Evolutionary conservation across 2,113 vertebrate species (phyloP), one percentile per base, ranked within the genome.

Genomic region (Charadrius vociferus): DNA sequence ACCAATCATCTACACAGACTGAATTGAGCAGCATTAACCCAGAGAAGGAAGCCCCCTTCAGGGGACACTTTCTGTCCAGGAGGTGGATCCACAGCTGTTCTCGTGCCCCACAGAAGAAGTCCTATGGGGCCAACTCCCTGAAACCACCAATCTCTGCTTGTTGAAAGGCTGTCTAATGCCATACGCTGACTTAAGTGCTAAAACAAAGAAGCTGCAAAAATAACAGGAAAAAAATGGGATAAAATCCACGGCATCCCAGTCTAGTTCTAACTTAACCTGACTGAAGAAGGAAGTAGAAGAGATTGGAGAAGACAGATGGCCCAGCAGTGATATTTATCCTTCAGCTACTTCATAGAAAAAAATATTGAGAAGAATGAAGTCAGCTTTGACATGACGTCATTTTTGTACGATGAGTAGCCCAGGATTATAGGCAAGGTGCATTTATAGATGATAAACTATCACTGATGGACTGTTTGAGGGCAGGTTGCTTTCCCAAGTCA

Each of bases 71-170:
- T 86, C 39, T 90, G 20, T 45, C 39, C 55, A 77, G 45, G 62
- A 45, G 14, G 4, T 75, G 29, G 20, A 71, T 55, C 52, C 61
- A 63, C 47, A 50, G 14, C 6, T 24, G 6, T 66, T 83, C 27
- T 53, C 45, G 20, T 7, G 7, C 1, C 19, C 23, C 36, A n/a
- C 1, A 47, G 53, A 85, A 52, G 41, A 18, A 41, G 17, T 2
- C 12, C 13, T 26, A 3, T 8, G 7, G 21, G 27, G 16, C 17
- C 47, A 85, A 0, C 3, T 37, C 21, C 29, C 34, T 7, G 3
- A 59, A 89, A 62, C 0, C 45, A 49, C 7, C 0, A 3, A 26
- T 3, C 3, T 0, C 24, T 92, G 41, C 1, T 0, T 30, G 10
- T 21, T n/a, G 68, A 52, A 39, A 66, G 22, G 49, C 6, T 59